Base-by-base conservation (phyloP, 2,888 invertebrate genomes). In the Xylophagus ater region DNA sequence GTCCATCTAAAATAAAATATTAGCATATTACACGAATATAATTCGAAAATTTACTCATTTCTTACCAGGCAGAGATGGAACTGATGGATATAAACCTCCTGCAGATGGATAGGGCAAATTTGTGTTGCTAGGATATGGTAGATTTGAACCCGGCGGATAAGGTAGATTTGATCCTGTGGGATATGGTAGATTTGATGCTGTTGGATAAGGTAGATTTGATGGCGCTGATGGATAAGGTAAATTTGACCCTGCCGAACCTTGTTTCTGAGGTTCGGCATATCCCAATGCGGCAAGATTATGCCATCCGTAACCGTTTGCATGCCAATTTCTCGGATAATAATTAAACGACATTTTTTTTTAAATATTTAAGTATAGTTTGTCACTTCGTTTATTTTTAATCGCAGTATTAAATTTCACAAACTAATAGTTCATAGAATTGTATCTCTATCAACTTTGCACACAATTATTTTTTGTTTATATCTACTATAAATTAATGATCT, bases 241-340 rank as follows among this genome's bases (percentile, higher is more conserved):
- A 28, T 40, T 42, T 19, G 37, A 37, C 10, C 9, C 35, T 5
- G 28, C 34, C 9, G 34, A 26, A 23, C 24, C 8, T 8, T 8
- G 42, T 37, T 10, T 36, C 29, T 18, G 31, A 8, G 4, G 38
- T 20, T 4, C 28, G 21, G 36, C 53, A 47, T 60, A 60, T 36
- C 60, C 61, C 33, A 62, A 47, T 18, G 61, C 62, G 40, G 59
- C 59, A 44, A 60, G 47, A 46, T 62, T 62, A 29, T 59, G 57
- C 37, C 59, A 56, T 33, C 61, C 61, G 49, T 59, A 56, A 45
- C 61, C 61, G 43, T 53, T 60, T 29, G 61, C 54, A 49, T 58
- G 57, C 53, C 59, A 62, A 51, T 62, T 62, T 50, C 60, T 62
- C 28, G 60, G 61, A 51, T 58, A 62, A 47, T 58, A 41, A 40